These are phyloP conservation scores for Amia ocellicauda DNA, from an alignment of 2,113 vertebrate genomes.

Conservation along the genomic window DNA sequence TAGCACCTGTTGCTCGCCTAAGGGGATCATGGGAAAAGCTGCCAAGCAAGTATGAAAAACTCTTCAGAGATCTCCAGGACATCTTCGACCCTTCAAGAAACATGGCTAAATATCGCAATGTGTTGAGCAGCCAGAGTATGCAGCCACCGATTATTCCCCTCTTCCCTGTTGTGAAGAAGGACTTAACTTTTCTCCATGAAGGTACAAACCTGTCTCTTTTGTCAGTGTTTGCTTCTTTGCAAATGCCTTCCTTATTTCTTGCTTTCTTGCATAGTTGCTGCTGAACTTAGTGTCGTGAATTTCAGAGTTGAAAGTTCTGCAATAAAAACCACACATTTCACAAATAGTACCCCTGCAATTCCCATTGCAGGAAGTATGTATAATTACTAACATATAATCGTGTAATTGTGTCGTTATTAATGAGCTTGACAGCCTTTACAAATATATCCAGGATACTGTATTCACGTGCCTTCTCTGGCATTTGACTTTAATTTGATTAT, in stretches of 20 bases:
- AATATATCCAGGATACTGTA: too few species aligned
- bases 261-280: background rate
- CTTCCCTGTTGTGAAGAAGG: conserved; percentile 96
- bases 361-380: too few species aligned
- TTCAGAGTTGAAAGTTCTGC: too few species aligned
- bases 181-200: conserved; percentile 97
- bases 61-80: conserved; percentile 91
- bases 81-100: conserved; percentile 95
- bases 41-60: conserved; percentile 94
- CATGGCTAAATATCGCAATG: conserved; percentile 96
- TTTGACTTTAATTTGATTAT: too few species aligned
- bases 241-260: background rate
- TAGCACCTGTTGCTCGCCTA: conserved; percentile 86
- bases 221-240: background rate
- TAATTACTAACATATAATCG: too few species aligned
- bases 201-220: too few species aligned
- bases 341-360: too few species aligned
- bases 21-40: conserved; percentile 92
- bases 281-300: too few species aligned
- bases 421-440: too few species aligned
- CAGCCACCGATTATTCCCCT: conserved; percentile 96
- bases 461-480: too few species aligned
- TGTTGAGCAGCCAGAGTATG: conserved; percentile 94
- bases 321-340: too few species aligned
- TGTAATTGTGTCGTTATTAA: too few species aligned